These are phyloP conservation scores for Himantopus leucocephalus DNA, from an alignment of 2,113 vertebrate species.

Conservation along the genomic window DNA sequence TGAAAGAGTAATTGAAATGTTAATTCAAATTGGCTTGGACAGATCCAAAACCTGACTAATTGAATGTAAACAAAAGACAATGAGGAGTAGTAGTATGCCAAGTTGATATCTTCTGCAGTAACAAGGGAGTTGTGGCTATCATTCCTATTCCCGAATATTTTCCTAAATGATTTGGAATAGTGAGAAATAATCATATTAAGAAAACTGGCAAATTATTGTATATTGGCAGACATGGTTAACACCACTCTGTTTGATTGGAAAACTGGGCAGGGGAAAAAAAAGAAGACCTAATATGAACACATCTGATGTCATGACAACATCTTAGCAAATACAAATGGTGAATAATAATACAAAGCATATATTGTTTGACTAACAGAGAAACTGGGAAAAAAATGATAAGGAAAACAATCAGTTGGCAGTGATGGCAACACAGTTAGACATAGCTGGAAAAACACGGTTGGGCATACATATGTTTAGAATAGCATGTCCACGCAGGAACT, in stretches of 20 bases:
- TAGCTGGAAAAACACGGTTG: neutral
- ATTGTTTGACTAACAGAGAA: neutral
- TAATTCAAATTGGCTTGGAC: constrained; percentile 10
- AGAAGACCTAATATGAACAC: neutral
- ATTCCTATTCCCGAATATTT: neutral
- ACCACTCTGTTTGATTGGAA: neutral
- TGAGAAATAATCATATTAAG: neutral
- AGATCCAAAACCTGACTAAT: neutral
- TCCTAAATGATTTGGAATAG: neutral
- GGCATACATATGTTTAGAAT: neutral
- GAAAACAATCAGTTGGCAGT: neutral
- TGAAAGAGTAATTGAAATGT: constrained; percentile 30
- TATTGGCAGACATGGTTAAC: neutral
- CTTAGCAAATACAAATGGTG: neutral
- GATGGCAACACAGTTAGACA: neutral
- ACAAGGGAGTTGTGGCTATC: neutral
- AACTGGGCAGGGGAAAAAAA: neutral
- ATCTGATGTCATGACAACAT: neutral
- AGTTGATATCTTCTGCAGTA: neutral
- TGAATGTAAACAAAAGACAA: neutral
- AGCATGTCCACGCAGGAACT: neutral
- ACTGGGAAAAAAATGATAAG: neutral
- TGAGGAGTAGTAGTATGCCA: neutral
- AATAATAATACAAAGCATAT: neutral
- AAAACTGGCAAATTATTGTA: neutral